A percentile compares a stretch with the other conserved stretches of the same genome.
Conservation (phyloP, 2,797 vertebrate genomes). For the Enteromius thamalakanensis region DNA sequence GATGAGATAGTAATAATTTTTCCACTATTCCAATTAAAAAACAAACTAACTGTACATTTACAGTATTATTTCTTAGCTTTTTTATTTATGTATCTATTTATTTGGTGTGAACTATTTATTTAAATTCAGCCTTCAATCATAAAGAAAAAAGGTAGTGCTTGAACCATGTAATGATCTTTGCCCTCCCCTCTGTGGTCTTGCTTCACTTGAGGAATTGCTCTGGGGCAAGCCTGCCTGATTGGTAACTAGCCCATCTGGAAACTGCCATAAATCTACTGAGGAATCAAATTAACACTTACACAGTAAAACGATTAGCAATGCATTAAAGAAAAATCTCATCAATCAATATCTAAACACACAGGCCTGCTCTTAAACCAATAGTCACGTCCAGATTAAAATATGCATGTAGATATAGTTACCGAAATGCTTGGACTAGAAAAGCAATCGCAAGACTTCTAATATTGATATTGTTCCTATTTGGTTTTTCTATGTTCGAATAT, state of each 20-base stretch:
- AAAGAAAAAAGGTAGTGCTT: constrained; percentile 1
- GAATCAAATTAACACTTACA: constrained; percentile 25
- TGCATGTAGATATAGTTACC: constrained; percentile 68
- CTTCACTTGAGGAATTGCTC: constrained; percentile 15
- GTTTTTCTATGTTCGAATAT: background rate
- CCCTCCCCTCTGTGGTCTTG: constrained; percentile 9
- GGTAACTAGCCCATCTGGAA: constrained; percentile 18
- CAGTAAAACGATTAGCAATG: constrained; percentile 22
- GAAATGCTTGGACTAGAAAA: constrained; percentile 91
- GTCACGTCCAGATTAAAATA: constrained; percentile 61
- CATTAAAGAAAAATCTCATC: background rate
- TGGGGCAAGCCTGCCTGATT: constrained; percentile 21
- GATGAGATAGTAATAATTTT: background rate
- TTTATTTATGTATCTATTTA: background rate
- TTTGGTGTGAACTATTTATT: background rate
- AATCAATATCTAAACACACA: constrained; percentile 13
- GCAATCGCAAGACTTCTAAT: constrained; percentile 93
- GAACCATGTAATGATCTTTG: constrained; percentile 20
- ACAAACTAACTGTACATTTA: background rate
- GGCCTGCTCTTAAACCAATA: background rate
- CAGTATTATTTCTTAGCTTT: too few species aligned
- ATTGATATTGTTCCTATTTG: constrained; percentile 77
- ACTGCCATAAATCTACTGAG: constrained; percentile 8
- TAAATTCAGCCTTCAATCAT: background rate
- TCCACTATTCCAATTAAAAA: background rate